phyloP scores from a whole-genome alignment of 2,888 invertebrate genomes.

The Hybos culiciformis region DNA sequence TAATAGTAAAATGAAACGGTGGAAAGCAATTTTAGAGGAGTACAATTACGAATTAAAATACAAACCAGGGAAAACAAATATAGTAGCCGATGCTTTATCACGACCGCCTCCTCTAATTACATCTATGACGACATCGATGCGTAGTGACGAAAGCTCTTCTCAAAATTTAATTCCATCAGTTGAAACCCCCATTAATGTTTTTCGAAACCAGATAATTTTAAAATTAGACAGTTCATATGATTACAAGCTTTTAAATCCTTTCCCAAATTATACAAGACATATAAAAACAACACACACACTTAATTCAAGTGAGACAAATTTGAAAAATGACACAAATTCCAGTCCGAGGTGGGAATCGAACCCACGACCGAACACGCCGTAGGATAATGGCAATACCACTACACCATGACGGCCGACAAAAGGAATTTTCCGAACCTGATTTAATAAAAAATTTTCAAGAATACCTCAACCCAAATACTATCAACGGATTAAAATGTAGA shows the following conservation, averaged over 20 bases:
- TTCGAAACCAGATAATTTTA: not conserved
- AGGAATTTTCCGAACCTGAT: not conserved
- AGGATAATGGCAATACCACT: too few relatives aligned
- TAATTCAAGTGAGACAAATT: too few relatives aligned
- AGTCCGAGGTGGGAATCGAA: too few relatives aligned
- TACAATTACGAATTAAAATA: constrained; percentile 10
- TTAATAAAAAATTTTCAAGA: not conserved
- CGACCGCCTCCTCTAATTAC: constrained; percentile 6
- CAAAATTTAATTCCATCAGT: constrained; percentile 7
- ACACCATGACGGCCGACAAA: too few relatives aligned
- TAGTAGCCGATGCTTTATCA: constrained; percentile 10
- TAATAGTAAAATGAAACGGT: constrained; percentile 10
- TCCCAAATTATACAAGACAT: not conserved
- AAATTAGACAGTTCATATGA: not conserved
- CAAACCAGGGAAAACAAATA: constrained; percentile 9
- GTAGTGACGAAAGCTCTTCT: constrained; percentile 7
- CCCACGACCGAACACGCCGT: too few relatives aligned
- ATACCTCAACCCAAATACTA: not conserved
- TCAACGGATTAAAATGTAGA: constrained; percentile 4
- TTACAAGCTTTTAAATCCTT: not conserved
- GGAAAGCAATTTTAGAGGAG: constrained; percentile 13
- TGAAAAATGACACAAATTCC: too few relatives aligned
- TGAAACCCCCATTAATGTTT: constrained; percentile 4
- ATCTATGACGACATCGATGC: constrained; percentile 3
- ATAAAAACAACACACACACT: too few relatives aligned